Percentiles rank a stretch among this genome's conserved stretches.
phyloP scores from a whole-genome alignment of 2,797 vertebrate species.

The Diplodus puntazzo region DNA sequence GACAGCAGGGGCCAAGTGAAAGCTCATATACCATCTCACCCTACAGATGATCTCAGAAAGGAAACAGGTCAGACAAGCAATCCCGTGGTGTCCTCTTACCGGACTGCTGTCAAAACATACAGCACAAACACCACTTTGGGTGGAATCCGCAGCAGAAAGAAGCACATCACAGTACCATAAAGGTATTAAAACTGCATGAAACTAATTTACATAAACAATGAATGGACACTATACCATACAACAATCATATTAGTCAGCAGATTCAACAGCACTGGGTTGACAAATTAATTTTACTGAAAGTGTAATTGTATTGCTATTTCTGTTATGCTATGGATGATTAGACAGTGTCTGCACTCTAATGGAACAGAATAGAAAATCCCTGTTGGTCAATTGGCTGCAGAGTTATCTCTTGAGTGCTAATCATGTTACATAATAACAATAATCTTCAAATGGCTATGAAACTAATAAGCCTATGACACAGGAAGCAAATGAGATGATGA shows the following conservation, averaged over 20 bases:
- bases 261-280: background rate
- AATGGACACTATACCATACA: background rate
- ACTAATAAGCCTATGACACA: slow-evolving; percentile 34
- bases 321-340: slow-evolving; percentile 1
- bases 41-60: slow-evolving; percentile 28
- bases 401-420: slow-evolving; percentile 48
- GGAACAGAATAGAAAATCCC: slow-evolving; percentile 5
- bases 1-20: background rate
- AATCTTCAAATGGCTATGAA: slow-evolving; percentile 49
- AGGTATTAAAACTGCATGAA: slow-evolving; percentile 9
- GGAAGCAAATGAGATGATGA: slow-evolving; percentile 27
- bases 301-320: background rate
- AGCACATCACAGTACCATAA: background rate
- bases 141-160: background rate
- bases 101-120: slow-evolving; percentile 10
- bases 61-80: slow-evolving; percentile 41
- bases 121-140: slow-evolving; percentile 8
- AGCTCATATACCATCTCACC: background rate
- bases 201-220: background rate
- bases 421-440: slow-evolving; percentile 58
- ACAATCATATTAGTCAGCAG: background rate
- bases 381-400: slow-evolving; percentile 26
- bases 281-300: background rate
- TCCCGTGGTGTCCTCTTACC: slow-evolving; percentile 22
- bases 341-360: slow-evolving; percentile 8